Percentiles rank a stretch among this genome's conserved stretches.
These are phyloP conservation scores for Dexiosoma caninum DNA, from an alignment of 2,888 invertebrate species.

Conservation along the genomic window DNA sequence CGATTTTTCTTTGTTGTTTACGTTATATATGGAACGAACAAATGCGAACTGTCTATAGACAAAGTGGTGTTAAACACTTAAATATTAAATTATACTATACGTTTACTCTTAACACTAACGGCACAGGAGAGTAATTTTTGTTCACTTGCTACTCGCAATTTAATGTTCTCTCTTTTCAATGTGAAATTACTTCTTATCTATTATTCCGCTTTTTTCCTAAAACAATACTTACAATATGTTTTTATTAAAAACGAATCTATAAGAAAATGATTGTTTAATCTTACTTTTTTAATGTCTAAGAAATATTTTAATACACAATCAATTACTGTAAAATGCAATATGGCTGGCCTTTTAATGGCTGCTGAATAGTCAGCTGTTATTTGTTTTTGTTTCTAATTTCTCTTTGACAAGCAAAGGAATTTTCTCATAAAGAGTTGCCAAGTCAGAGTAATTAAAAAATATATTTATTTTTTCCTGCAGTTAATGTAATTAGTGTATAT, in stretches of 20 bases:
- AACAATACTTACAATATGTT: slow-evolving; percentile 14
- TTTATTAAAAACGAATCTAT: not conserved
- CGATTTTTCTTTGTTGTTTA: slow-evolving; percentile 67
- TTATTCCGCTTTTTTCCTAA: slow-evolving; percentile 5
- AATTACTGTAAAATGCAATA: slow-evolving; percentile 36
- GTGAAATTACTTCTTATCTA: slow-evolving; percentile 35
- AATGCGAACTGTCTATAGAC: slow-evolving; percentile 70
- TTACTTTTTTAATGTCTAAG: slow-evolving; percentile 1
- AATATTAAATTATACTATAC: slow-evolving; percentile 62
- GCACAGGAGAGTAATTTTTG: not conserved
- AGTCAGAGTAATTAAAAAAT: not conserved
- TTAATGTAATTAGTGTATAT: no score
- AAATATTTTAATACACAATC: slow-evolving; percentile 31
- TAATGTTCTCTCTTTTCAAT: not conserved
- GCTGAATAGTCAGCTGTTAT: slow-evolving; percentile 47
- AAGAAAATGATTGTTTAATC: slow-evolving; percentile 12
- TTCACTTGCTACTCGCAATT: slow-evolving; percentile 1
- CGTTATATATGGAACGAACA: slow-evolving; percentile 63
- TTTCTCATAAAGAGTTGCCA: slow-evolving; percentile 55
- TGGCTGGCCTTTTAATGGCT: slow-evolving; percentile 41
- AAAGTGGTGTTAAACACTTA: slow-evolving; percentile 71
- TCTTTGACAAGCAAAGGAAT: not conserved
- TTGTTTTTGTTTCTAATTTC: slow-evolving; percentile 43
- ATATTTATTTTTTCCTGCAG: not conserved
- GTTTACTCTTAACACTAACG: not conserved